Evolutionary conservation across 2,888 invertebrate genomes (phyloP), one percentile per base, ranked within the genome.

Genomic region (Nomada ferruginata): DNA sequence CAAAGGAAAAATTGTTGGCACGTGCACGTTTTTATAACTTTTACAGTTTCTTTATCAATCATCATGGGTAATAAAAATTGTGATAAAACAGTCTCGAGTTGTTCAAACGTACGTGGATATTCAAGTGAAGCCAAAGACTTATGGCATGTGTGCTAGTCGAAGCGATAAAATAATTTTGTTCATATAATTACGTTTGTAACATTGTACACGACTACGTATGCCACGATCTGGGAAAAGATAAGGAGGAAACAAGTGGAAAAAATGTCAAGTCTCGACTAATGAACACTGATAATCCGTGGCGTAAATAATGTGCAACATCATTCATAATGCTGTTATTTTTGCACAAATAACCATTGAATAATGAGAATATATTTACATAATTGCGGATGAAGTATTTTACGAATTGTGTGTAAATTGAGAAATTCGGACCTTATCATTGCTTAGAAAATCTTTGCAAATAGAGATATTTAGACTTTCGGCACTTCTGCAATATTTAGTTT

Each of bases 21-120:
- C 87, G 85, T 86, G 82, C 10, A 5, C 42, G 64, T 61, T 87
- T 80, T 85, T 87, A 53, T 57, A 57, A 68, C 23, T 44, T 68
- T 57, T 50, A 13, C 15, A n/a, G 11, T 29, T 36, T 0, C 42
- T 52, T 75, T 81, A 82, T 82, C 76, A 15, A 11, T 10, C 26
- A n/a, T 53, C 20, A n/a, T 53, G 18, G 63, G 53, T 47, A 36
- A 57, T 20, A 63, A 44, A 57, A 53, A 50, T 36, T 4, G 20
- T 29, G 76, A 82, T 82, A 76, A 26, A 26, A 71, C 44, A 20
- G 47, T 55, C 15, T n/a, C 26, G 23, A 57, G 23, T 5, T 55
- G 72, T 29, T 63, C 55, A 57, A 57, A 26, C 11, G 68, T 60
- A 57, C 10, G 23, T n/a, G 11, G 47, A 47, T 60, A 29, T 36